Evolutionary conservation across 2,113 vertebrate species (phyloP), one percentile per base, ranked within the genome.

Genomic region (Laticauda colubrina): DNA sequence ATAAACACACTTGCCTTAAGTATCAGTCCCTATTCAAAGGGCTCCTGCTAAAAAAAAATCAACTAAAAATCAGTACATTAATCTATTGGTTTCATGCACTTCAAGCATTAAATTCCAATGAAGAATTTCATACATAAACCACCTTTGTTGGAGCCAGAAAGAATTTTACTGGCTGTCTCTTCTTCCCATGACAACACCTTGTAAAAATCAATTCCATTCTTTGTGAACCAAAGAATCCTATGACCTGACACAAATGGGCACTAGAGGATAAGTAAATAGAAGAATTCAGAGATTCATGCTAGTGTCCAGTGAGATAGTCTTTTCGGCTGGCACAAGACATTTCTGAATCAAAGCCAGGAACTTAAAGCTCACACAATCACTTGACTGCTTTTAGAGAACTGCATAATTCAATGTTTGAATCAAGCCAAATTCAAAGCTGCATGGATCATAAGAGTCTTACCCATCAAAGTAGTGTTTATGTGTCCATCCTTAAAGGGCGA

Each of bases 341-440:
- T 23, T 91, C 24, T 85, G 51, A 39, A 85, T 56, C 51, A 12
- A 85, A 85, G 51, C 69, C 90, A 81, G 21, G 45, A 81, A 91
- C 54, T 29, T 85, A 14, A 88, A 54, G 21, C n/a, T 64, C 86
- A 54, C 39, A 87, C 55, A 69, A 56, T 81, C 61, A 92, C 21
- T 81, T 21, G 29, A 54, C 61, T 92, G 39, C 51, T 56, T 75
- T 89, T n/a, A 81, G 24, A 69, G n/a, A 54, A 54, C 48, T 89
- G 24, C 24, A 56, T 56, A 89, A 54, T 26, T 81, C 64, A 61
- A 56, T 15, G n/a, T 75, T 92, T 89, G 24, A 24, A 21, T 56
- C n/a, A n/a, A 92, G 87, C 39, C 43, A 88, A 75, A 92, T 75
- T 24, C 34, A 75, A 92, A 89, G 51, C n/a, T 53, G 61, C 23